Base-by-base conservation (phyloP, 2,113 vertebrate species). In the Neogale vison region DNA sequence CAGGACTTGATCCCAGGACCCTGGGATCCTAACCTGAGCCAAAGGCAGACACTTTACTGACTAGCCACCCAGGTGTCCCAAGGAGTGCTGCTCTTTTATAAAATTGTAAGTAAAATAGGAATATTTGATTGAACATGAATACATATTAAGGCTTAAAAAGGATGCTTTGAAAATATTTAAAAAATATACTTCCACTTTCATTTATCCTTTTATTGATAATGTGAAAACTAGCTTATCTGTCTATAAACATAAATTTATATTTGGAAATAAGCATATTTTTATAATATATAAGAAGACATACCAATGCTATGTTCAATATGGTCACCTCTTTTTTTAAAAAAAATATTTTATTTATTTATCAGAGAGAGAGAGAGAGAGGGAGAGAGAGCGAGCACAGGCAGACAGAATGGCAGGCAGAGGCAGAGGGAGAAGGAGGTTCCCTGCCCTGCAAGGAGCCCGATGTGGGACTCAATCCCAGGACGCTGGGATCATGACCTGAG, bases 221-320 rank as follows among this genome's bases (percentile, higher is more conserved):
- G 94, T 98, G 92, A 97, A 98, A 98, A 97, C 47, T 39, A 97
- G 97, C 94, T 98, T 96, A 97, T 67, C 98, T 59, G 23, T 72
- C 47, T 14, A 57, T 39, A 72, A 72, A 57, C 20, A 77, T 42
- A 47, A 55, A 63, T 47, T 83, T 82, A 72, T 59, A 59, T 23
- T 36, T 36, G 55, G 72, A 69, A 36, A 23, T 50, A 21, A 67
- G 42, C 18, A 69, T 21, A 65, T 47, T 50, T 67, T 67, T 86
- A 67, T 86, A 39, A 74, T 26, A 45, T 69, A n/a, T 69, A 67
- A 34, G 31, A 90, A 98, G 69, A 98, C 80, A 97, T 88, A 77
- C 93, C 26, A 92, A 98, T 80, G 98, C 72, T 93, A 95, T 83
- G 82, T 3, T 3, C 63, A 69, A 93, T 72, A 84, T 9, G 90